Base-by-base conservation (phyloP, 30 jellyfish, hydroid and myxozoan species). In the Aurelia aurita region DNA sequence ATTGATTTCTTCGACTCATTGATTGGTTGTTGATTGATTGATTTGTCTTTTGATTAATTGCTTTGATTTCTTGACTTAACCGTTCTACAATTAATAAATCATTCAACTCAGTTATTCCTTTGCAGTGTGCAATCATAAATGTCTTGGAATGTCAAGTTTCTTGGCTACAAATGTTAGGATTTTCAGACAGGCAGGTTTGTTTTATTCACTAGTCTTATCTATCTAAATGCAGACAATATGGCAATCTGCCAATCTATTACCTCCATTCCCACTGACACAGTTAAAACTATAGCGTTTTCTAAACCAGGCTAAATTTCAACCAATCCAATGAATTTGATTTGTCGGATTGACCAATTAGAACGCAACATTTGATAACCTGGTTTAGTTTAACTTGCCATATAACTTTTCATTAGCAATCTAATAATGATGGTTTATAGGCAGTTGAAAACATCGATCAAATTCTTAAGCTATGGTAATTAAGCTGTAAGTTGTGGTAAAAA, bases 141-240 rank as follows among this genome's bases (percentile, higher is more conserved):
- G 82, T 81, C 20, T 65, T 81, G 75, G 85, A 81, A 57, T 81
- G 32, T 44, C 83, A 81, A 15, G 66, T 81, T 51, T 23, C 91
- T 16, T 81, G 91, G 91, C 76, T 81, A 32, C 91, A 81, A 69
- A 46, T 23, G 8, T 29, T 81, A 2, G 84, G 91, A 18, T 81
- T 81, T 45, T 68, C 91, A 19, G 85, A 67, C 10, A 54, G 70
- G 60, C 91, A 81, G 85, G 91, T 81, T 39, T 4, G 51, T 39
- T 5, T 8, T 29, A 34, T 27, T 23, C 8, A 73, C 54, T 44
- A 53, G 43, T 13, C 20, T 27, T 20, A 4, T 66, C 9, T 20
- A 35, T 35, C 1, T 60, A 22, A 66, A n/a, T 23, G 3, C 26
- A n/a, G 2, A 58, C 1, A 11, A 58, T 58, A 0, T 7, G 14